Evolutionary conservation across 2,888 invertebrate genomes (phyloP), one percentile per base, ranked within the genome.

Genomic region (Nebria salina): DNA sequence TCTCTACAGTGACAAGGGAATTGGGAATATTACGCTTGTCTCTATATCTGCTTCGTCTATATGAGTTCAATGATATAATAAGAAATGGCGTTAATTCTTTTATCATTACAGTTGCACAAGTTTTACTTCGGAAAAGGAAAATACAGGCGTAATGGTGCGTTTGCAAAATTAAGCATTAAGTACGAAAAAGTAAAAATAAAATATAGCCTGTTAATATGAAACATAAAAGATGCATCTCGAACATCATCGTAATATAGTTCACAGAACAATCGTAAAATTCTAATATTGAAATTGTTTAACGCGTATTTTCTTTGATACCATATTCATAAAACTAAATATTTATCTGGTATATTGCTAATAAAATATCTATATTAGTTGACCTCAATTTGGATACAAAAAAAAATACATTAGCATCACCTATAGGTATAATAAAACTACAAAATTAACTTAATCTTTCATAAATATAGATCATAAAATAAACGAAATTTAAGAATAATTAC

Each of bases 321-420:
- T 75, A 80, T 80, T 80, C 75, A 80, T 80, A 80, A 80, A 80
- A 80, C 70, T 80, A 80, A 75, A 80, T 80, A 79, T 79, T 79
- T 74, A 74, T 79, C 13, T 66, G 73, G 26, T 74, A 74, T 77
- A 74, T 80, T 68, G 54, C 80, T 72, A 75, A 75, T 80, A 80
- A 80, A 75, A 66, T 65, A 43, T 25, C 72, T 42, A 34, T 65
- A 78, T 74, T 72, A 74, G 74, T 34, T 78, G 74, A 78, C 78
- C 74, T 74, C 65, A 74, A 42, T 78, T 78, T 74, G 26, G 54
- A 54, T 54, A 54, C 7, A 54, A 54, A 54, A 54, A 13, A 43
- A 54, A 54, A 54, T 0, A 13, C 54, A 54, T 54, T 54, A 54
- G 13, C 54, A 54, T 54, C 54, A 54, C 54, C 54, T 4, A 54